Percentiles rank a stretch among this genome's conserved stretches.
Evolutionary conservation across 2,797 vertebrate species (phyloP).

Genomic region (Pipistrellus pipistrellus): DNA sequence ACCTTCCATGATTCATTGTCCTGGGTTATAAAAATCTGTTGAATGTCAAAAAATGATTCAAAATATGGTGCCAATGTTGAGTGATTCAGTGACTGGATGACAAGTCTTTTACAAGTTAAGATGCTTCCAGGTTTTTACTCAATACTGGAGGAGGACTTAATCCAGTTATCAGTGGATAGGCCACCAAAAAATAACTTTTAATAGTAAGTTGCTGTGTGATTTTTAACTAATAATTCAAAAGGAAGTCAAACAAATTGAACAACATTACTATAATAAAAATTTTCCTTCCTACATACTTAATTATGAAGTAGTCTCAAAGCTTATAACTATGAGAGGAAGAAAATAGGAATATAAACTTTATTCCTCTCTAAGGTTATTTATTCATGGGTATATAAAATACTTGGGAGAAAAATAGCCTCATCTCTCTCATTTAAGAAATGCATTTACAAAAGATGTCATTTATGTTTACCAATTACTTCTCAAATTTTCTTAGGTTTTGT

Average conservation of each 20-base stretch:
- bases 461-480: neutral
- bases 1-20: neutral
- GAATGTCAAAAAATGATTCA: neutral
- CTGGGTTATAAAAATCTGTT: neutral
- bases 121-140: neutral
- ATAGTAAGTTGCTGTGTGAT: neutral
- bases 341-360: neutral
- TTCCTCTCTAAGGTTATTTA: neutral
- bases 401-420: neutral
- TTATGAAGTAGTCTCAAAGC: neutral
- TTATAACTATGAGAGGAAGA: neutral
- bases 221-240: slow-evolving; percentile 7
- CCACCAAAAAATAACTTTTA: neutral
- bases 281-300: slow-evolving; percentile 4
- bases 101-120: neutral
- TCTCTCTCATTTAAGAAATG: slow-evolving; percentile 6
- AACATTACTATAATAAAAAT: neutral
- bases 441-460: neutral
- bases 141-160: neutral
- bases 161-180: neutral
- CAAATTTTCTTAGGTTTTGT: neutral
- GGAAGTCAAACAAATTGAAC: neutral
- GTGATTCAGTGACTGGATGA: neutral
- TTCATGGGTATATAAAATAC: neutral
- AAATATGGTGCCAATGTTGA: neutral